phyloP scores from a whole-genome alignment of 1,140 invertebrate species.

The Lasioglossum albipes region DNA sequence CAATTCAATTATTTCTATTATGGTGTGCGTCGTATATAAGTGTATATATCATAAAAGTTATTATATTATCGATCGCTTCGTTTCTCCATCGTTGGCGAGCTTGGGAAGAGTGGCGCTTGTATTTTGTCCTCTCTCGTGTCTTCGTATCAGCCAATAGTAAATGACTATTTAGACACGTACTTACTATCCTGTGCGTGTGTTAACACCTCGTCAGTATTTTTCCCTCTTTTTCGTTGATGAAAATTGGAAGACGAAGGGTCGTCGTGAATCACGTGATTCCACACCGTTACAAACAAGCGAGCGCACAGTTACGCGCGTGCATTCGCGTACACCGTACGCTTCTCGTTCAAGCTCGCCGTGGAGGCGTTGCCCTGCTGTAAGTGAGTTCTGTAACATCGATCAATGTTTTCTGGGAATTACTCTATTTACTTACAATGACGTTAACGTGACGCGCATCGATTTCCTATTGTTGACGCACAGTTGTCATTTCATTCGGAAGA shows the following conservation, averaged over 20 bases:
- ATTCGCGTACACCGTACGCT: not conserved
- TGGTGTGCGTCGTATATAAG: not conserved
- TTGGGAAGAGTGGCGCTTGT: not conserved
- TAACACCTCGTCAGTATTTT: not conserved
- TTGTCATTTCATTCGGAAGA: not conserved
- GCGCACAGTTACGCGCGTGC: not conserved
- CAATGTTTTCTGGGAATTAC: not conserved
- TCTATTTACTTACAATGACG: not conserved
- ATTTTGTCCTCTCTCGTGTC: slow-evolving; percentile 28
- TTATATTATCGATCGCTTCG: slow-evolving; percentile 17
- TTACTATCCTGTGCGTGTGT: not conserved
- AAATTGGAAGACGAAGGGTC: not conserved
- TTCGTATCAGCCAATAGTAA: slow-evolving; percentile 17
- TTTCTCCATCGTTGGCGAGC: slow-evolving; percentile 7
- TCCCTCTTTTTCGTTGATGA: not conserved
- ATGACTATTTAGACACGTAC: not conserved
- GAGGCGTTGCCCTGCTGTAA: not conserved
- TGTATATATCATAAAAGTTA: slow-evolving; percentile 30
- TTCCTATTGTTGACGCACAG: not conserved
- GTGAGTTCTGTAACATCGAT: not conserved
- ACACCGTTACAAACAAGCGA: not conserved
- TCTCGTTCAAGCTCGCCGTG: not conserved
- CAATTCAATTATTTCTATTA: too few species aligned
- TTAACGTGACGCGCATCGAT: not conserved
- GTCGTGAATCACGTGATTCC: not conserved